phyloP scores from a whole-genome alignment of 2,797 vertebrate species.

The Cuniculus paca region DNA sequence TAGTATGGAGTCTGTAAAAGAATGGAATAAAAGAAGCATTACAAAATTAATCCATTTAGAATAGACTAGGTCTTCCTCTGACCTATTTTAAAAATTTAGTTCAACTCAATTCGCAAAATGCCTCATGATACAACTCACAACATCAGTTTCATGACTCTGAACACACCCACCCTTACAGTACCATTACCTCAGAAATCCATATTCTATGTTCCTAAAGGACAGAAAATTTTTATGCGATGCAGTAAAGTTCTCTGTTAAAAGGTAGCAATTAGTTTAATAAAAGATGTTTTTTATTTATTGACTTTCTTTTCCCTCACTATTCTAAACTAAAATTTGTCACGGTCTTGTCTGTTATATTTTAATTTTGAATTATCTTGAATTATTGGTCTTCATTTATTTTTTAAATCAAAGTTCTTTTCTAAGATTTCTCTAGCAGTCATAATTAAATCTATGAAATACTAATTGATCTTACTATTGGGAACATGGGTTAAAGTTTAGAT shows the following conservation, averaged over 20 bases:
- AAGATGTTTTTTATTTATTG: conserved; percentile 46
- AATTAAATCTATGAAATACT: conserved; percentile 55
- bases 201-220: not conserved
- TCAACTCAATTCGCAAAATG: conserved; percentile 22
- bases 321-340: conserved; percentile 5
- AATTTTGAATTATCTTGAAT: conserved; percentile 27
- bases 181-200: not conserved
- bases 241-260: conserved; percentile 9
- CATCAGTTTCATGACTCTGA: conserved; percentile 44
- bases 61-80: not conserved
- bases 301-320: not conserved
- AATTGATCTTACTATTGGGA: not conserved
- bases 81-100: conserved; percentile 33
- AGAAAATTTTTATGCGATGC: conserved; percentile 33
- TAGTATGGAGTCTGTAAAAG: conserved; percentile 8
- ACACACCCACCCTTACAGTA: not conserved
- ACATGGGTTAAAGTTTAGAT: conserved; percentile 46
- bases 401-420: conserved; percentile 30
- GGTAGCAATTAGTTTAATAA: not conserved
- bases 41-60: not conserved
- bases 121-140: not conserved
- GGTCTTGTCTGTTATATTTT: not conserved
- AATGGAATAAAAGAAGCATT: conserved; percentile 35
- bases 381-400: conserved; percentile 36
- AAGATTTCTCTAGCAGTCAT: conserved; percentile 9